These are phyloP conservation scores for Ctenicera cuprea DNA, from an alignment of 2,888 invertebrate genomes.

Conservation along the genomic window DNA sequence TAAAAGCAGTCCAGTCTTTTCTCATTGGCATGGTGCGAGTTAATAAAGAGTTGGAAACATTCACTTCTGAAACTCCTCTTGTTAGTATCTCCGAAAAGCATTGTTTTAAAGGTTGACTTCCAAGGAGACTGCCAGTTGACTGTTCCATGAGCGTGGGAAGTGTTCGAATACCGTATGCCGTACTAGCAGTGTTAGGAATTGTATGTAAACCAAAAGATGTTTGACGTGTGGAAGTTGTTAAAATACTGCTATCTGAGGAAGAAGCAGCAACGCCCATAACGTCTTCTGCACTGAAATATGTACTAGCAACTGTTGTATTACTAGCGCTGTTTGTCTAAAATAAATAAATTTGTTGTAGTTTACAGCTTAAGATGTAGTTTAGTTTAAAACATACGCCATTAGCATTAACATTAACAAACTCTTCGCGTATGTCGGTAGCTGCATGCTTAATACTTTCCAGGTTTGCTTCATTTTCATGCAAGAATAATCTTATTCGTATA, in stretches of 20 bases:
- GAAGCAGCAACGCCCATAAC: neutral
- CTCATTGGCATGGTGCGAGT: slow-evolving; percentile 25
- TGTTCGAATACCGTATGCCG: slow-evolving; percentile 35
- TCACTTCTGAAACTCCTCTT: neutral
- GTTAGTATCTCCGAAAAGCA: slow-evolving; percentile 4
- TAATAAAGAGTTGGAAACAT: neutral
- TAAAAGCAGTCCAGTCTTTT: slow-evolving; percentile 54
- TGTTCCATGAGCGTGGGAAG: slow-evolving; percentile 51
- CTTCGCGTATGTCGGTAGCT: neutral
- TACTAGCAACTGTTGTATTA: slow-evolving; percentile 49
- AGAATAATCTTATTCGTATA: slow-evolving; percentile 80
- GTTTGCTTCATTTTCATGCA: slow-evolving; percentile 61
- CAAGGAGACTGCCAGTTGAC: slow-evolving; percentile 17
- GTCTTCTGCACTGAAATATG: slow-evolving; percentile 58
- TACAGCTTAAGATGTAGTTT: neutral
- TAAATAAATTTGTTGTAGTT: slow-evolving; percentile 11
- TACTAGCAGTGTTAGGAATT: neutral
- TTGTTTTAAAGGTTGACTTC: neutral
- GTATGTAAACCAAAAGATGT: neutral
- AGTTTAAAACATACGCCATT: neutral
- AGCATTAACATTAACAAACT: neutral
- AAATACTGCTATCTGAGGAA: neutral
- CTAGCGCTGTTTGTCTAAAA: slow-evolving; percentile 37
- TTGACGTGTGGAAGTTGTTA: neutral
- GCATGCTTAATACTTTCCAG: neutral